Conservation (phyloP, 2,113 vertebrate species). For the Elaphurus davidianus region DNA sequence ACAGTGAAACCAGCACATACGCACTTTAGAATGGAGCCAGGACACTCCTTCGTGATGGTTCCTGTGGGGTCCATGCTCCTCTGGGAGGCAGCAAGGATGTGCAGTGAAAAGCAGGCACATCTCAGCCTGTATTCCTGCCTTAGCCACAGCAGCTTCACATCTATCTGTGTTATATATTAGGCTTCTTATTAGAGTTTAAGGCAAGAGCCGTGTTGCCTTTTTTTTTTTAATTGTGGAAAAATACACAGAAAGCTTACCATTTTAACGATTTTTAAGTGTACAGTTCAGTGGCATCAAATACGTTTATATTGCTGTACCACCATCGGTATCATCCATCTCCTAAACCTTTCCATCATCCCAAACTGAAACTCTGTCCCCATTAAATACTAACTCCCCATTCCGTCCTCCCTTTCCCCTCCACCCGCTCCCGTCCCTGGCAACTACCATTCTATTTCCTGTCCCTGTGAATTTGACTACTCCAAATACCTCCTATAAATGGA, state of each 20-base stretch:
- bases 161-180: rapidly evolving
- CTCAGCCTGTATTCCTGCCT: neutral
- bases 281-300: neutral
- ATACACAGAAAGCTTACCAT: neutral
- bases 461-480: neutral
- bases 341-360: neutral
- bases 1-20: neutral
- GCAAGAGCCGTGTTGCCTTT: neutral
- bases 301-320: neutral
- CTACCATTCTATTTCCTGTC: neutral
- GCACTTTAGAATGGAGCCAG: neutral
- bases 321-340: neutral
- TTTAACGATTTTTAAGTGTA: neutral
- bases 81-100: neutral
- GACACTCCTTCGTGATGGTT: too few relatives aligned
- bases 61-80: neutral
- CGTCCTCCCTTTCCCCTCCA: neutral
- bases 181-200: neutral
- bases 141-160: rapidly evolving
- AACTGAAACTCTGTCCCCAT: neutral
- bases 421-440: rapidly evolving
- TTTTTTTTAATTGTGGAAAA: neutral
- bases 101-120: neutral
- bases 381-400: neutral
- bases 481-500: neutral